Evolutionary conservation across 2,888 invertebrate genomes (phyloP).

Genomic region (Hirtodrosophila confusa): DNA sequence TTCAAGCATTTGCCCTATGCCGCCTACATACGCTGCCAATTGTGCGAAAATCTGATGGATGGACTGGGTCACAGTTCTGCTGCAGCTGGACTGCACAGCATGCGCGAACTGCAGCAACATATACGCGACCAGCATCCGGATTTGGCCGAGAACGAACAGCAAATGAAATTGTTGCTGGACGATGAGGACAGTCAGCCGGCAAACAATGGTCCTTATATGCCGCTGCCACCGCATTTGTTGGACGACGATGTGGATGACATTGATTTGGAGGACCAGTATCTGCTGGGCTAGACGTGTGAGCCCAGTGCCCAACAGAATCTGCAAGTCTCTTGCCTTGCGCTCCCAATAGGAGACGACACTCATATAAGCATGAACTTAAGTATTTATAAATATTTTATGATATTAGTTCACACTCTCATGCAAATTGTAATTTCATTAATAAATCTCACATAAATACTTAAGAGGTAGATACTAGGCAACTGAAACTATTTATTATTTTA

Average conservation of each 20-base stretch:
- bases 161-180: slow-evolving; percentile 25
- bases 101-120: slow-evolving; percentile 75
- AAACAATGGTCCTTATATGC: slow-evolving; percentile 55
- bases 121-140: slow-evolving; percentile 70
- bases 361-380: slow-evolving; percentile 20
- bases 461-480: slow-evolving; percentile 29
- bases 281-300: slow-evolving; percentile 50
- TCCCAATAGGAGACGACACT: slow-evolving; percentile 7
- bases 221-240: slow-evolving; percentile 68
- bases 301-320: slow-evolving; percentile 32
- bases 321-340: slow-evolving; percentile 5
- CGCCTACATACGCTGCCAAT: slow-evolving; percentile 74
- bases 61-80: slow-evolving; percentile 19
- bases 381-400: slow-evolving; percentile 34
- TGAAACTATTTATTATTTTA: slow-evolving; percentile 56
- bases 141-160: slow-evolving; percentile 33
- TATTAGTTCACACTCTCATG: slow-evolving; percentile 16
- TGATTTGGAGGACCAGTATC: slow-evolving; percentile 70
- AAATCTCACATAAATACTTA: slow-evolving; percentile 36
- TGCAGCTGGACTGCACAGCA: slow-evolving; percentile 49
- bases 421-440: slow-evolving; percentile 19
- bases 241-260: slow-evolving; percentile 58
- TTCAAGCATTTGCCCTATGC: slow-evolving; percentile 77
- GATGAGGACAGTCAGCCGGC: slow-evolving; percentile 35
- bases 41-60: slow-evolving; percentile 60